These are phyloP conservation scores for Cydia strobilella DNA, from an alignment of 1,140 invertebrate species.

Conservation along the genomic window DNA sequence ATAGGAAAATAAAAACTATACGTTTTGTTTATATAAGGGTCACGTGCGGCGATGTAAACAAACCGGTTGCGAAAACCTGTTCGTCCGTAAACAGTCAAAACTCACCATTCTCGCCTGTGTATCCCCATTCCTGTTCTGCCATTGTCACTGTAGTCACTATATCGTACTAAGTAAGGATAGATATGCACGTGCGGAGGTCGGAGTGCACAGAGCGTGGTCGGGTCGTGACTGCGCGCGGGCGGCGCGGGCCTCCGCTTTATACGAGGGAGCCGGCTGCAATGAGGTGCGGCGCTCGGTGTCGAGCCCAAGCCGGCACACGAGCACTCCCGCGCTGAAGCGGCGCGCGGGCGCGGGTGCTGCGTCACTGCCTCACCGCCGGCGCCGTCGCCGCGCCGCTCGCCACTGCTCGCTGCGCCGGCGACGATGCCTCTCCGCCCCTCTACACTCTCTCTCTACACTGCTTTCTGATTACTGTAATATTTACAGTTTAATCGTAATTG, in stretches of 20 bases:
- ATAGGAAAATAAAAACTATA: neutral
- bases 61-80: slow-evolving; percentile 63
- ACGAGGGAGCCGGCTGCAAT: slow-evolving; percentile 46
- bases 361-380: slow-evolving; percentile 43
- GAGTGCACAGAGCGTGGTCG: slow-evolving; percentile 63
- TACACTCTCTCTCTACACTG: slow-evolving; percentile 69
- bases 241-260: slow-evolving; percentile 62
- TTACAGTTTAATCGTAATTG: neutral
- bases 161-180: slow-evolving; percentile 43
- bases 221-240: slow-evolving; percentile 70
- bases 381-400: slow-evolving; percentile 45
- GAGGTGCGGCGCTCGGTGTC: slow-evolving; percentile 36
- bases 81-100: slow-evolving; percentile 40
- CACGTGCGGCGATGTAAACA: slow-evolving; percentile 76
- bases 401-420: slow-evolving; percentile 45
- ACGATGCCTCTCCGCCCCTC: slow-evolving; percentile 54
- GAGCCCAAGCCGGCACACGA: slow-evolving; percentile 43
- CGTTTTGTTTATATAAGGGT: slow-evolving; percentile 56
- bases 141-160: slow-evolving; percentile 53
- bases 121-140: slow-evolving; percentile 75
- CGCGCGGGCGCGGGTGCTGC: slow-evolving; percentile 40
- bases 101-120: slow-evolving; percentile 78
- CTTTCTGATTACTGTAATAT: slow-evolving; percentile 17
- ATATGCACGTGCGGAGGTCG: slow-evolving; percentile 53
- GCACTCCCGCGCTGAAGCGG: slow-evolving; percentile 42